Evolutionary conservation across 2,113 vertebrate species (phyloP).

Genomic region (Centropus bengalensis): DNA sequence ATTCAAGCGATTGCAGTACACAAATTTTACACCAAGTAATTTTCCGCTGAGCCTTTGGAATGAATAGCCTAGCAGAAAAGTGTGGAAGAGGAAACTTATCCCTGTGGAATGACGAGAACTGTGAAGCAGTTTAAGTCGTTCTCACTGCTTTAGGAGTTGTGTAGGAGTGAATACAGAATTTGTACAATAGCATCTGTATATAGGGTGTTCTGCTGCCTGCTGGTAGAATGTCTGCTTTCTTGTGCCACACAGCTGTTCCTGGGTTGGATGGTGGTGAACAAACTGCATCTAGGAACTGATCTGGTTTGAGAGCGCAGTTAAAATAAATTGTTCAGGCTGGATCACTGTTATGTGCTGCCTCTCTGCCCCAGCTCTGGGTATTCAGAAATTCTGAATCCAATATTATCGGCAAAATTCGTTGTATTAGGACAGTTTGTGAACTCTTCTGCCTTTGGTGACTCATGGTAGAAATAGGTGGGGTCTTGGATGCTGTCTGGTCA

Average conservation of each 20-base stretch:
- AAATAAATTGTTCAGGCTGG: background rate
- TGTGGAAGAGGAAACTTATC: no score
- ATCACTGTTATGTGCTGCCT: background rate
- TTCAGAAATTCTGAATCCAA: background rate
- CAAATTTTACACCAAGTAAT: background rate
- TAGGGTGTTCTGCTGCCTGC: background rate
- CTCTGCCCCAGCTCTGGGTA: fast-evolving
- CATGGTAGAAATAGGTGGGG: background rate
- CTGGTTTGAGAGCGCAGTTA: background rate
- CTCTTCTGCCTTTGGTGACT: background rate
- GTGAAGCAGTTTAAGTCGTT: background rate
- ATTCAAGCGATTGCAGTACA: background rate
- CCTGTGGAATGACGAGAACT: no score
- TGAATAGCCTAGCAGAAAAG: background rate
- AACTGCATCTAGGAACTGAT: background rate
- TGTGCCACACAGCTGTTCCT: background rate
- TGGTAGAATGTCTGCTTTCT: background rate
- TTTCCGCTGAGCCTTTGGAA: background rate
- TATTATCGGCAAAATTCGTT: background rate
- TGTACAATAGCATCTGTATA: background rate
- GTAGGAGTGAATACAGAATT: background rate
- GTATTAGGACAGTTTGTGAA: background rate
- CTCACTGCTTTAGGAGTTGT: background rate
- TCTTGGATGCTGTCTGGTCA: background rate
- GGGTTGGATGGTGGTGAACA: background rate